These are phyloP conservation scores for Emesis furor DNA, from an alignment of 2,888 invertebrate species.

Conservation along the genomic window DNA sequence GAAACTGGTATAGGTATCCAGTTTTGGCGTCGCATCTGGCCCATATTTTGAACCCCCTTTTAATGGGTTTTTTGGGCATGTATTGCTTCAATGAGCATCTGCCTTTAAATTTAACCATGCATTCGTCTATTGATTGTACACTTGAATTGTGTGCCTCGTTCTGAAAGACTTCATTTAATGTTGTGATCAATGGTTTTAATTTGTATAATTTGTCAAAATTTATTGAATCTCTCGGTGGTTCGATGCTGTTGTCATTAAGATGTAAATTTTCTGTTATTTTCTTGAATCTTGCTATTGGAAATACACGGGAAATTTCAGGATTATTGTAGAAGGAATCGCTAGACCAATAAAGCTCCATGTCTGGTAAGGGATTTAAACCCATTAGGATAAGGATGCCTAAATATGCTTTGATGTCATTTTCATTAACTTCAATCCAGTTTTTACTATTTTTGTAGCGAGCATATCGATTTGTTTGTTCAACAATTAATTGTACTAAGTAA, in stretches of 20 bases:
- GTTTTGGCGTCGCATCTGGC: slow-evolving; percentile 17
- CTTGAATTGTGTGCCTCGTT: slow-evolving; percentile 8
- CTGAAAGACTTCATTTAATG: not conserved
- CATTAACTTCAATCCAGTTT: too few relatives aligned
- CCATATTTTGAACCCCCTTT: slow-evolving; percentile 4
- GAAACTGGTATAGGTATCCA: slow-evolving; percentile 59
- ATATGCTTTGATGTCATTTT: too few relatives aligned
- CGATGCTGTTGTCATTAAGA: not conserved
- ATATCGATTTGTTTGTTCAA: too few relatives aligned
- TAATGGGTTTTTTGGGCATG: slow-evolving; percentile 51
- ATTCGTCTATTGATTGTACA: slow-evolving; percentile 63
- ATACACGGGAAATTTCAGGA: not conserved
- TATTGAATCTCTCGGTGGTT: not conserved
- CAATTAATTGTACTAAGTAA: too few relatives aligned
- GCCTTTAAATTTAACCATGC: slow-evolving; percentile 69
- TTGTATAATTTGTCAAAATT: not conserved
- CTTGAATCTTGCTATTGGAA: not conserved
- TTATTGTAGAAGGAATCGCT: not conserved
- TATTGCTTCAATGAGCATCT: slow-evolving; percentile 67
- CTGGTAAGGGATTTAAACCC: too few relatives aligned
- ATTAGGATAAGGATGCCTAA: too few relatives aligned
- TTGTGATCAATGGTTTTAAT: not conserved
- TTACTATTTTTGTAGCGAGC: too few relatives aligned
- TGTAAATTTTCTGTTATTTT: not conserved
- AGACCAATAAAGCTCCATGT: not conserved